Conservation (phyloP, 35 echinoderm and acorn worm species). For the Lytechinus variegatus region DNA sequence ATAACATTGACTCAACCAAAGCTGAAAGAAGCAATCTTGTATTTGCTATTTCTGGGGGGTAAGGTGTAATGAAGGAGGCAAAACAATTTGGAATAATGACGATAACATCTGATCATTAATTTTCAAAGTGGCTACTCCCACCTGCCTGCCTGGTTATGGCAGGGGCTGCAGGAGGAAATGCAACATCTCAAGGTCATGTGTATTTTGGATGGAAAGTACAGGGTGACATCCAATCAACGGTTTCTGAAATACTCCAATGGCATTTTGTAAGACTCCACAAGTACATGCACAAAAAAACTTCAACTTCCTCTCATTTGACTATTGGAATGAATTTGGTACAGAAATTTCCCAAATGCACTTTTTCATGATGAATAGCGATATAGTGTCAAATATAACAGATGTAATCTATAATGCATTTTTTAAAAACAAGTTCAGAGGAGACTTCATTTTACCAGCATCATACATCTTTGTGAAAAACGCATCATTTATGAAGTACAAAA, state of each 20-base stretch:
- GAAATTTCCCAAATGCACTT: too few species aligned
- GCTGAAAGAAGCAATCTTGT: background rate
- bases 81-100: background rate
- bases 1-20: background rate
- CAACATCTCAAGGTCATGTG: background rate
- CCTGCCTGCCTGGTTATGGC: background rate
- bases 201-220: background rate
- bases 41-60: background rate
- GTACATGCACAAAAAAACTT: too few species aligned
- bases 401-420: too few species aligned
- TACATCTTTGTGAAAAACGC: too few species aligned
- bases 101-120: background rate
- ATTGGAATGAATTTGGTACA: too few species aligned
- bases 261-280: background rate
- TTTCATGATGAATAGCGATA: too few species aligned
- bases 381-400: too few species aligned
- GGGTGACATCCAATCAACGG: background rate
- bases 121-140: background rate
- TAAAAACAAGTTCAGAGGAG: too few species aligned
- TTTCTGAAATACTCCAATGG: background rate
- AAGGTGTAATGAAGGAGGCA: slow-evolving; percentile 10
- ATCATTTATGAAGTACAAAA: too few species aligned
- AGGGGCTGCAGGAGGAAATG: background rate
- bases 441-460: too few species aligned
- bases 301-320: too few species aligned